Evolutionary conservation across 2,888 invertebrate species (phyloP).

Genomic region (Hypolimnas misippus): DNA sequence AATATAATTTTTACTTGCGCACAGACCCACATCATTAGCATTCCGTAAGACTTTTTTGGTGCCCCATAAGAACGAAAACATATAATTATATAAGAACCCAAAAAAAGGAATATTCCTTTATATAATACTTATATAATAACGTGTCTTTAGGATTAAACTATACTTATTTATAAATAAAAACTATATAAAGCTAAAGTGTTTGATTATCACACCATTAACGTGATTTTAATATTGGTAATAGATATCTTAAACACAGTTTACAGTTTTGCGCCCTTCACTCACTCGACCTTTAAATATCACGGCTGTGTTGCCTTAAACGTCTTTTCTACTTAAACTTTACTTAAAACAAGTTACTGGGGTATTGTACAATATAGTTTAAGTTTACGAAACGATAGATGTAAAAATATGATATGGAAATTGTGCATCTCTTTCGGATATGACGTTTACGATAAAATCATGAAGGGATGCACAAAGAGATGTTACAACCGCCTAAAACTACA

Average conservation of each 20-base stretch:
- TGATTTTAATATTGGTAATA: slow-evolving; percentile 5
- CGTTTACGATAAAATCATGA: no score
- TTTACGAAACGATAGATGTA: no score
- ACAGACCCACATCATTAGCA: not conserved
- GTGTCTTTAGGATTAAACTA: no score
- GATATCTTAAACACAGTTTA: slow-evolving; percentile 11
- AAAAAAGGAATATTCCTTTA: not conserved
- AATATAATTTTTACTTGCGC: slow-evolving; percentile 3
- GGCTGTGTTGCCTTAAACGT: slow-evolving; percentile 26
- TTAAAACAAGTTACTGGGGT: not conserved
- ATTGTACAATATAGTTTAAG: not conserved
- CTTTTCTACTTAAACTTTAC: slow-evolving; percentile 14
- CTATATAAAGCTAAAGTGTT: not conserved
- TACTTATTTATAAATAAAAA: not conserved
- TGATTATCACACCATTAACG: not conserved
- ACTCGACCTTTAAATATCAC: slow-evolving; percentile 31
- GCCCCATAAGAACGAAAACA: not conserved
- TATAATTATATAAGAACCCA: not conserved
- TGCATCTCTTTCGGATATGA: no score
- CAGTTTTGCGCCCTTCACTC: slow-evolving; percentile 26
- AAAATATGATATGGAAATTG: no score
- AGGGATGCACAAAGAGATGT: no score
- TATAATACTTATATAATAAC: no score
- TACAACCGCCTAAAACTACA: no score
- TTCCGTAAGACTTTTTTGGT: slow-evolving; percentile 1